phyloP scores from a whole-genome alignment of 2,888 invertebrate species.

The Drosophila stalkeri region DNA sequence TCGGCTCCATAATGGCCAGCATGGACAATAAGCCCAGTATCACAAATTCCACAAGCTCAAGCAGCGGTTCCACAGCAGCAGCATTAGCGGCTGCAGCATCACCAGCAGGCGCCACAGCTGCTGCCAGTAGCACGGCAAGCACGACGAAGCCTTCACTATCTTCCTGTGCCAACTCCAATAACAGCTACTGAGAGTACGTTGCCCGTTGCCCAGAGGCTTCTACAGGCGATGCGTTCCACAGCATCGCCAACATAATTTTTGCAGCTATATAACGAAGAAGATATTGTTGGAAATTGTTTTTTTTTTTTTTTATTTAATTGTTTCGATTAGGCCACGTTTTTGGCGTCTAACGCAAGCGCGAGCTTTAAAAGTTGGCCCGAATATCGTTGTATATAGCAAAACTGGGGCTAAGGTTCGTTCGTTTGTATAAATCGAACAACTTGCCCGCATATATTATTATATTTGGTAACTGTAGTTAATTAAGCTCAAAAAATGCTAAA shows the following conservation, averaged over 20 bases:
- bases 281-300: constrained; percentile 41
- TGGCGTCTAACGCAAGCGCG: constrained; percentile 50
- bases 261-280: constrained; percentile 27
- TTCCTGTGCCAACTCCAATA: constrained; percentile 58
- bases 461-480: constrained; percentile 69
- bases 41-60: constrained; percentile 46
- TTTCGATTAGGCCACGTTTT: constrained; percentile 33
- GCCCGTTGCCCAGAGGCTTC: constrained; percentile 63
- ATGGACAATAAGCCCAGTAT: constrained; percentile 83
- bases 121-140: constrained; percentile 38
- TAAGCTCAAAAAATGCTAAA: constrained; percentile 73
- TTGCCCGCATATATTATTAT: constrained; percentile 36
- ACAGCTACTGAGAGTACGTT: constrained; percentile 52
- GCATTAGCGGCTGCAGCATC: constrained; percentile 16
- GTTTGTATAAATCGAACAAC: constrained; percentile 13
- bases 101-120: constrained; percentile 14
- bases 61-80: constrained; percentile 33
- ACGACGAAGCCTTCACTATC: constrained; percentile 53
- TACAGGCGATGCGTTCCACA: not conserved
- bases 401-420: constrained; percentile 26
- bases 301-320: constrained; percentile 34
- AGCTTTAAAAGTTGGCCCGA: constrained; percentile 24
- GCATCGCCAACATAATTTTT: constrained; percentile 25
- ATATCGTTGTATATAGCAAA: constrained; percentile 45
- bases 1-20: constrained; percentile 85